Evolutionary conservation across 2,113 vertebrate species (phyloP).

Genomic region (Channa argus): DNA sequence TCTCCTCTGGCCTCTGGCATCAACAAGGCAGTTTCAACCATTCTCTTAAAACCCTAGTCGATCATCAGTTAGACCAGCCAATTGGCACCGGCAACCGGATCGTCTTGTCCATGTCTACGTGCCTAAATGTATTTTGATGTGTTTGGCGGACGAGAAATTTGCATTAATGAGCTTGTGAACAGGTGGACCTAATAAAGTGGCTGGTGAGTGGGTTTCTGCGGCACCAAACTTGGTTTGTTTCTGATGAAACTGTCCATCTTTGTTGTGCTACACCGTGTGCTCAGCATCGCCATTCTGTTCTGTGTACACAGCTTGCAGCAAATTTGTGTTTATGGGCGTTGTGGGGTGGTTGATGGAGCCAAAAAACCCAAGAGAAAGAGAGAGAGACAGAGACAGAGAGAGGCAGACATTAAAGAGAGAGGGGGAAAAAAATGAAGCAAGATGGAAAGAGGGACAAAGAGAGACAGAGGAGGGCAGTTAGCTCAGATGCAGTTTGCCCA

Average conservation of each 20-base stretch:
- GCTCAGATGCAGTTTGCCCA: conserved; percentile 67
- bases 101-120: too few relatives aligned
- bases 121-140: too few relatives aligned
- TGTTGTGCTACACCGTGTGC: conserved; percentile 64
- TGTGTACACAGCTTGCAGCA: conserved; percentile 40
- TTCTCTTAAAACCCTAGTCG: too few relatives aligned
- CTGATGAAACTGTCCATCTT: conserved; percentile 61
- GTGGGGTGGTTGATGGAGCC: conserved; percentile 36
- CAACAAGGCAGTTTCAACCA: too few relatives aligned
- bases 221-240: conserved; percentile 2
- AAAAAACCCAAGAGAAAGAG: neutral
- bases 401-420: conserved; percentile 51
- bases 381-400: conserved; percentile 28
- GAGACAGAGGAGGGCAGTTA: conserved; percentile 61
- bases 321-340: conserved; percentile 51
- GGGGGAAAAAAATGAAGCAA: conserved; percentile 8
- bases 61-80: too few relatives aligned
- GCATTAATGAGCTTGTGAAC: too few relatives aligned
- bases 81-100: too few relatives aligned
- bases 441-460: conserved; percentile 38
- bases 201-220: neutral
- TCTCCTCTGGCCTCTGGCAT: too few relatives aligned
- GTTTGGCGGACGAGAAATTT: too few relatives aligned
- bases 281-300: conserved; percentile 42
- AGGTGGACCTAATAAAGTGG: too few relatives aligned